Percentiles rank a stretch among this genome's conserved stretches.
Evolutionary conservation across 2,888 invertebrate species (phyloP).

Genomic region (Holacanthella duospinosa): DNA sequence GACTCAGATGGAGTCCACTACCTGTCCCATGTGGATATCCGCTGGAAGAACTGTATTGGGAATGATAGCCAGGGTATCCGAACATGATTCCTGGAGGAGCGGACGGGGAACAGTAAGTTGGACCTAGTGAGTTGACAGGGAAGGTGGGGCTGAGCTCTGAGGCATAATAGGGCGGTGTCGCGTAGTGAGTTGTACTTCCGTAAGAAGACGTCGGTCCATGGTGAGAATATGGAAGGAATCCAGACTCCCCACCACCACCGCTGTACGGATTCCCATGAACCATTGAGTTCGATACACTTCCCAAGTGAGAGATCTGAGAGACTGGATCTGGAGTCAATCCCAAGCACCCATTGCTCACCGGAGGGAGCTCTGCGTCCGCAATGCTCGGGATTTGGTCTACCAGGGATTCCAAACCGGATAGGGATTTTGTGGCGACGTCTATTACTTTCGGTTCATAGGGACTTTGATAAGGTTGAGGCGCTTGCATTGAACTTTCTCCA

Average conservation of each 20-base stretch:
- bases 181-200: conserved; percentile 29
- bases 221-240: conserved; percentile 34
- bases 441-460: conserved; percentile 54
- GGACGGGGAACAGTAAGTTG: conserved; percentile 33
- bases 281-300: conserved; percentile 5
- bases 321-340: conserved; percentile 20
- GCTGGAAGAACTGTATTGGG: conserved; percentile 25
- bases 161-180: conserved; percentile 33
- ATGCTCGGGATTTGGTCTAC: conserved; percentile 86
- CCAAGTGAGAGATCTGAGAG: conserved; percentile 18
- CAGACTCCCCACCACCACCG: conserved; percentile 30
- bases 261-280: conserved; percentile 6
- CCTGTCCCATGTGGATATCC: conserved; percentile 25
- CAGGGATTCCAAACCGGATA: conserved; percentile 71
- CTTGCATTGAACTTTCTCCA: conserved; percentile 7
- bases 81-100: conserved; percentile 33
- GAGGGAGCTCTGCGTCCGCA: conserved; percentile 53
- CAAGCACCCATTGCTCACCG: conserved; percentile 18
- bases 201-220: conserved; percentile 26
- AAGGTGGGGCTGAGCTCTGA: conserved; percentile 33
- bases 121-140: conserved; percentile 31
- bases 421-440: conserved; percentile 40
- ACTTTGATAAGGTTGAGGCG: conserved; percentile 7
- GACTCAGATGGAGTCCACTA: conserved; percentile 30
- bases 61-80: conserved; percentile 35